These are phyloP conservation scores for Mythimna loreyi DNA, from an alignment of 2,888 invertebrate genomes.

Conservation along the genomic window DNA sequence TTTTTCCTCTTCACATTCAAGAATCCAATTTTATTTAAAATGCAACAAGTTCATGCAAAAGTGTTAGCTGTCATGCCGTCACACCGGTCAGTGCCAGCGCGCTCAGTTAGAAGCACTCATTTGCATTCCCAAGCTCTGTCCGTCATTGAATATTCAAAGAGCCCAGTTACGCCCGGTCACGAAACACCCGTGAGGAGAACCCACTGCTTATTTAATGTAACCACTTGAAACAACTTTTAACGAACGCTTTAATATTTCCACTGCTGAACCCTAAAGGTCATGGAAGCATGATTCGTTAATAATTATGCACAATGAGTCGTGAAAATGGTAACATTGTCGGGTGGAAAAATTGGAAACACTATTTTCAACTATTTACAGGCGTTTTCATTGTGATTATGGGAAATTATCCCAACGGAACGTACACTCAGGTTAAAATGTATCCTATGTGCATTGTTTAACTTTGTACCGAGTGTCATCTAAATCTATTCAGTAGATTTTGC, in stretches of 20 bases:
- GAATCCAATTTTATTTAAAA: slow-evolving; percentile 1
- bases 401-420: no score
- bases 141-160: slow-evolving; percentile 65
- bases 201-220: slow-evolving; percentile 55
- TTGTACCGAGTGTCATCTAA: no score
- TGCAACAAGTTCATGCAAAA: slow-evolving; percentile 29
- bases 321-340: slow-evolving; percentile 36
- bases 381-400: no score
- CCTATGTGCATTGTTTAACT: no score
- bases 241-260: slow-evolving; percentile 53
- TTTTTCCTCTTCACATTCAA: no score
- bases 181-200: slow-evolving; percentile 46
- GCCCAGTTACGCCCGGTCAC: slow-evolving; percentile 20
- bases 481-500: no score
- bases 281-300: slow-evolving; percentile 48
- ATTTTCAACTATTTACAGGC: not conserved
- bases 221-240: slow-evolving; percentile 50
- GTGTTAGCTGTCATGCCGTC: slow-evolving; percentile 11
- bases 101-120: slow-evolving; percentile 52
- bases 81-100: slow-evolving; percentile 26
- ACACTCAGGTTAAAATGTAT: no score
- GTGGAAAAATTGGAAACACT: slow-evolving; percentile 20
- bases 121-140: slow-evolving; percentile 59
- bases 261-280: slow-evolving; percentile 43
- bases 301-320: slow-evolving; percentile 48